phyloP scores from a whole-genome alignment of 2,888 invertebrate species.

The Yponomeuta evonymella region DNA sequence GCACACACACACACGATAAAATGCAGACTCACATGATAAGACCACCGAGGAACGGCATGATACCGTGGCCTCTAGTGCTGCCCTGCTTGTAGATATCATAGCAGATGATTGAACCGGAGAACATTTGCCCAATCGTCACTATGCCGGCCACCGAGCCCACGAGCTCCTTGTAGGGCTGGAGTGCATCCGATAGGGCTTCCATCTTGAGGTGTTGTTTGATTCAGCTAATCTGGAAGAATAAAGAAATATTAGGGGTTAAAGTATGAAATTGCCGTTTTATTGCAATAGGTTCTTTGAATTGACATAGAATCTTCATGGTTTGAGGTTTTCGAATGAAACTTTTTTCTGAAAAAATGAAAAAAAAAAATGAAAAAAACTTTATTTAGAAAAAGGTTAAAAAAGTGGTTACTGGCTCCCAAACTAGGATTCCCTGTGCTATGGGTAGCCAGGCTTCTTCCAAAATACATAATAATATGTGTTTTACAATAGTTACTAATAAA shows the following conservation, averaged over 20 bases:
- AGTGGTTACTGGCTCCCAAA: too few species aligned
- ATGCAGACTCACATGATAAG: conserved; percentile 80
- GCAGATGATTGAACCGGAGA: conserved; percentile 85
- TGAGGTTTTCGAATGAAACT: too few species aligned
- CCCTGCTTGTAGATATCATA: conserved; percentile 83
- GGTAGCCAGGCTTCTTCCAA: too few species aligned
- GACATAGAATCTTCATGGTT: too few species aligned
- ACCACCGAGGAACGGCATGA: conserved; percentile 86
- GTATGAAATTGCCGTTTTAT: too few species aligned
- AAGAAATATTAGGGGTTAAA: neutral
- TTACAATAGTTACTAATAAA: neutral
- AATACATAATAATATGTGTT: too few species aligned
- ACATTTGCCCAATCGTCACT: conserved; percentile 88
- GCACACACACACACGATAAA: neutral
- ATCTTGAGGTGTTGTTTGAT: conserved; percentile 35
- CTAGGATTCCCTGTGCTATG: too few species aligned
- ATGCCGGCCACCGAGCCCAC: conserved; percentile 82
- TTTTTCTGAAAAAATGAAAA: too few species aligned
- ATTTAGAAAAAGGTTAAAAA: too few species aligned
- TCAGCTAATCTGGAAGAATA: neutral
- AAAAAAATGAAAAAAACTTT: too few species aligned
- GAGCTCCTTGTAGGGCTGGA: conserved; percentile 81
- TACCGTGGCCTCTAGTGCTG: conserved; percentile 78
- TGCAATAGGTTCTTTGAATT: too few species aligned
- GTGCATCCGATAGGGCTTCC: conserved; percentile 66